A percentile compares a stretch with the other conserved stretches of the same genome.
Conservation (phyloP, 2,888 invertebrate genomes). For the Bugulina stolonifera region DNA sequence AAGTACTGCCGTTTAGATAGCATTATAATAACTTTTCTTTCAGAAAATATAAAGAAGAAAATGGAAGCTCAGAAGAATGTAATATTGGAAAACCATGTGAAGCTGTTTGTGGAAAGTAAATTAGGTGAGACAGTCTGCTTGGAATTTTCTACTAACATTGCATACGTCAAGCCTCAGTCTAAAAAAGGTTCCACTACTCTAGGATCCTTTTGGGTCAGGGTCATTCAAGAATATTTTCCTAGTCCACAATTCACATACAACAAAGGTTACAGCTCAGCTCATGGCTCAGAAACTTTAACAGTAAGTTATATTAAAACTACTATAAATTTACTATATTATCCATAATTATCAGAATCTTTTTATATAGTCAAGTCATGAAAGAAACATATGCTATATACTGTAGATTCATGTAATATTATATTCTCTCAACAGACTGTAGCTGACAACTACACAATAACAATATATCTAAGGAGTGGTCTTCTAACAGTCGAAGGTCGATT, state of each 20-base stretch:
- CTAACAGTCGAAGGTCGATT: slow-evolving; percentile 37
- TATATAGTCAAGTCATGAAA: neutral
- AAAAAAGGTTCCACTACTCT: slow-evolving; percentile 39
- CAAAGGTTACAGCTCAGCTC: neutral
- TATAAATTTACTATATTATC: too few relatives aligned
- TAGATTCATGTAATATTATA: neutral
- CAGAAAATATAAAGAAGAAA: neutral
- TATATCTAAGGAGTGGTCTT: slow-evolving; percentile 38
- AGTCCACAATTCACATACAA: slow-evolving; percentile 1
- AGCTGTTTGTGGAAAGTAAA: slow-evolving; percentile 38
- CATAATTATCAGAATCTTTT: too few relatives aligned
- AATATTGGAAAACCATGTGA: slow-evolving; percentile 37
- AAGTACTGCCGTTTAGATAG: too few relatives aligned
- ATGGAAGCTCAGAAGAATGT: neutral
- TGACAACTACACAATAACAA: slow-evolving; percentile 38
- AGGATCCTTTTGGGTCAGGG: slow-evolving; percentile 43
- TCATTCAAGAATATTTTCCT: slow-evolving; percentile 34
- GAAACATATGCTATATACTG: neutral
- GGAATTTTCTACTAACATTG: slow-evolving; percentile 34
- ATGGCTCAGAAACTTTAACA: neutral
- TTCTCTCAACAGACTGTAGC: slow-evolving; percentile 28
- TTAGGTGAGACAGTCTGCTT: slow-evolving; percentile 40
- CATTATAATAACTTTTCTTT: too few relatives aligned
- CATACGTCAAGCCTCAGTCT: slow-evolving; percentile 35
- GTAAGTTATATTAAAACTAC: slow-evolving; percentile 16